Base-by-base conservation (phyloP, 2,888 invertebrate genomes). In the Acheta domesticus region DNA sequence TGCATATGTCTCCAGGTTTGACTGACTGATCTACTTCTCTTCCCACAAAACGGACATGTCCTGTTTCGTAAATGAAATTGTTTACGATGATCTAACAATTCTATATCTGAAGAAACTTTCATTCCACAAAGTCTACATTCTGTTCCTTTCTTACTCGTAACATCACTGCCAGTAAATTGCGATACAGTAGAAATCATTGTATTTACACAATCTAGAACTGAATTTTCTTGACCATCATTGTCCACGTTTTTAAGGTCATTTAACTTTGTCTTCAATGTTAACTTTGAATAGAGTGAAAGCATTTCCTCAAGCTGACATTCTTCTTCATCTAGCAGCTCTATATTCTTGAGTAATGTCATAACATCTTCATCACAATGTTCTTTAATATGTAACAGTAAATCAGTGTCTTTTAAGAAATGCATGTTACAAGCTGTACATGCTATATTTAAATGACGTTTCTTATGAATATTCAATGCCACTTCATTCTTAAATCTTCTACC, bases 1-100 rank as follows among this genome's bases (percentile, higher is more conserved):
- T 75, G 75, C 74, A 82, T 80, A 62, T 82, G 82, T 62, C 80
- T 78, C 48, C 79, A 80, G 4, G 80, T 80, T 77, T 79, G 79
- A 49, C 81, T 80, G 20, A 82, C 79, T 23, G 82, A 81, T 2
- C 77, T 77, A 49, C 80, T 80, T 48, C 80, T 79, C 77, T 78
- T 75, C 21, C 81, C 80, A 76, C 82, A 82, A 49, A 82, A 79
- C 14, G 79, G 80, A 74, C 82, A 82, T 14, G 80, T 82, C 16
- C 81, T 79, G 74, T 81, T 82, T 12, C 82, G 81, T 12, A 79
- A 73, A 74, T 82, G 82, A 21, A 77, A 75, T 14, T 75, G 76
- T 1, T 77, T 76, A 12, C 79, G 78, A 78, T 82, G 82, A 12
- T 80, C 80, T 50, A 81, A 76, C 49, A 82, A 73, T 14, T 76